Evolutionary conservation across 1,140 invertebrate genomes (phyloP).

Genomic region (Hypothenemus hampei): DNA sequence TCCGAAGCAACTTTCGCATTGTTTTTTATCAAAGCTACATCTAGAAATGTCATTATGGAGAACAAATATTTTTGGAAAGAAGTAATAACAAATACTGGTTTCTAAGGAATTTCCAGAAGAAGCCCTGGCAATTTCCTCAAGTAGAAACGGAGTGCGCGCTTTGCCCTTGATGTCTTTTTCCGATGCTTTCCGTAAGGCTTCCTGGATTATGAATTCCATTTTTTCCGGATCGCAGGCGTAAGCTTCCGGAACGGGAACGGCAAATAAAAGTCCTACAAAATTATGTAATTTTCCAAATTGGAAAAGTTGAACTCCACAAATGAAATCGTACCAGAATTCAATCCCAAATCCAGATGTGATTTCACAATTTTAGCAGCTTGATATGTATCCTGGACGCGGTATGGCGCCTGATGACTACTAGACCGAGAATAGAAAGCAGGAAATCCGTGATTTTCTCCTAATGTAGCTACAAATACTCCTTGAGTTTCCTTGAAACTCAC

Average conservation of each 20-base stretch:
- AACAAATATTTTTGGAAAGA: neutral
- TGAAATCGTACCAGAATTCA: conserved; percentile 56
- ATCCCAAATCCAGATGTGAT: conserved; percentile 51
- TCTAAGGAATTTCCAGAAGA: conserved; percentile 75
- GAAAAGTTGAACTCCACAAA: neutral
- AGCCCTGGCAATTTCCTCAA: conserved; percentile 68
- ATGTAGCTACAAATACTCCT: conserved; percentile 84
- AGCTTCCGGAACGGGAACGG: conserved; percentile 82
- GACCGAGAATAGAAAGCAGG: conserved; percentile 86
- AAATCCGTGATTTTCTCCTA: conserved; percentile 60
- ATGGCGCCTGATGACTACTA: conserved; percentile 66
- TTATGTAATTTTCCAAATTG: neutral
- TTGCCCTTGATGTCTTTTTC: conserved; percentile 69
- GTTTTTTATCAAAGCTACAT: conserved; percentile 87
- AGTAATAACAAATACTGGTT: conserved; percentile 60
- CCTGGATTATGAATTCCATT: conserved; percentile 66
- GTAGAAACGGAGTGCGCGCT: conserved; percentile 87
- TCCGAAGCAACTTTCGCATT: conserved; percentile 81
- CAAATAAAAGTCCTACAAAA: conserved; percentile 67
- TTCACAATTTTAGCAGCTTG: conserved; percentile 70
- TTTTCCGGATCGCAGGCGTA: conserved; percentile 55
- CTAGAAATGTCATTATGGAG: conserved; percentile 46
- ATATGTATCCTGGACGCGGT: conserved; percentile 54
- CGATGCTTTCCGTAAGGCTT: conserved; percentile 66
- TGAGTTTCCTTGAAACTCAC: conserved; percentile 73